Evolutionary conservation across 2,888 invertebrate genomes (phyloP), one percentile per base, ranked within the genome.

Genomic region (Tethea ocularis): DNA sequence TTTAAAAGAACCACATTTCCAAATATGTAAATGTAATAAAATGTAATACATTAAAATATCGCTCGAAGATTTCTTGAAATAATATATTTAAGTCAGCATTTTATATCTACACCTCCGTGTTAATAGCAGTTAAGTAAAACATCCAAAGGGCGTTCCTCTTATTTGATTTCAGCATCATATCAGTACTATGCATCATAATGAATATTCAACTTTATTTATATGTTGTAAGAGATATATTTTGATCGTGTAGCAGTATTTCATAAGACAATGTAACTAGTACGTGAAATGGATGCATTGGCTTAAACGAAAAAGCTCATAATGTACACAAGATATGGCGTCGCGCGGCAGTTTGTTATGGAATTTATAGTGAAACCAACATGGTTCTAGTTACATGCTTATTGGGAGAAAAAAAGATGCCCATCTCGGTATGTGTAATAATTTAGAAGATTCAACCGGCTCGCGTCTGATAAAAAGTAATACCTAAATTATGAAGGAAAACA

Each of bases 231-330:
- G 62, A 52, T 58, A 59, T 15, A 57, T 73, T 74, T 84, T 58
- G 61, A 58, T 59, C 69, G 66, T 36, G 20, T 55, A 52, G 7
- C 23, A n/a, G 55, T 59, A 62, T 62, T 57, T 62, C 57, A 62
- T 84, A 77, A 24, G 67, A 63, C 78, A 52, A 57, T 86, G 76
- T 75, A 38, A 53, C 62, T 61, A 20, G n/a, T 26, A 3, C 66
- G 58, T 56, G 60, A 54, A 55, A 59, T 46, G 61, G 69, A 72
- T 74, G 75, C 75, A 82, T 80, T 75, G 83, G 82, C 83, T 87
- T 88, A 84, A 89, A 89, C 87, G 89, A 89, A 91, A 91, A 91
- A 86, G 87, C 90, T 92, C 93, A 90, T 93, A 93, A 93, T 87
- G 80, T 91, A 87, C 82, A 87, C 87, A 88, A 93, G 92, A 93